Base-by-base conservation (phyloP, 2,888 invertebrate species). In the Teleiodes luculella region DNA sequence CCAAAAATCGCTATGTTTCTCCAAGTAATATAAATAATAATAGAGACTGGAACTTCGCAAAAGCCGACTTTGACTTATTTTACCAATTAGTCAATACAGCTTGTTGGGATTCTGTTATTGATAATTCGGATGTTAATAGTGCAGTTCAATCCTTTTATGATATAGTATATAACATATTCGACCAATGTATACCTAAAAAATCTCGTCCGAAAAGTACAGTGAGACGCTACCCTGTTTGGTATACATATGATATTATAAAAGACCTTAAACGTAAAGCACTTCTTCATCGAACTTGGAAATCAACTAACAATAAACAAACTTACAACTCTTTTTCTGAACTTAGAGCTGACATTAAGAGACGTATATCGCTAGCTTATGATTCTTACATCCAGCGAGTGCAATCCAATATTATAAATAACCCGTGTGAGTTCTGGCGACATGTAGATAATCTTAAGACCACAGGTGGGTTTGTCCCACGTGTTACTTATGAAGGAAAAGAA, bases 61-160 rank as follows among this genome's bases (percentile, higher is more conserved):
- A n/a, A 13, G 36, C 36, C n/a, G 36, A 61, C 61, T 41, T 20
- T 18, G 20, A 41, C 3, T 11, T 41, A 20, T 18, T 41, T 20
- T 20, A 41, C 41, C 3, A 16, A 16, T 41, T 41, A 41, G 10
- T 41, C 18, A 3, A 11, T 11, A 28, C 24, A 10, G 46, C 30
- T n/a, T 11, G 28, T 30, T 46, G 46, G 46, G 10, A 28, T 28
- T 3, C 1, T 11, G 46, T 46, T 13, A 28, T 28, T 1, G n/a
- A 28, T 24, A 13, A 11, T 7, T 13, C 30, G 14, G 24, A 46
- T 20, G 30, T 30, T 11, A 28, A 46, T 28, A 3, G 7, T 2
- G 46, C 46, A n/a, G 46, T 46, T 24, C 13, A 46, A 4, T 13
- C 14, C 3, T 46, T 46, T 24, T 28, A 46, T 46, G 20, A 46